These are phyloP conservation scores for Phylloscopus trochiloides DNA, from an alignment of 2,113 vertebrate genomes.

Conservation along the genomic window DNA sequence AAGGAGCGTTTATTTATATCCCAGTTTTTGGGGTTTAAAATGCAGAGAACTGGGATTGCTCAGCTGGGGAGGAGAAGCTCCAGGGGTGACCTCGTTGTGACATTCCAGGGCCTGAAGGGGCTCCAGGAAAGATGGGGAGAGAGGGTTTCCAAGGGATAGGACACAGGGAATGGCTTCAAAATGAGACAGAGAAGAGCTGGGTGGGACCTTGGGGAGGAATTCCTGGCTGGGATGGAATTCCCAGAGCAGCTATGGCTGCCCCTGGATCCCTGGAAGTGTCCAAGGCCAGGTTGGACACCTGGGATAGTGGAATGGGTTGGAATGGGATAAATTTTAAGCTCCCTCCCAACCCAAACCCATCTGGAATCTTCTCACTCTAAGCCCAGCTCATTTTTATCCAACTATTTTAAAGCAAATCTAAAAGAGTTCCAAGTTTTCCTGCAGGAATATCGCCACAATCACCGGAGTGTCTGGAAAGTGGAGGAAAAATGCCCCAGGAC, in stretches of 20 bases:
- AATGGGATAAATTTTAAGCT: neutral
- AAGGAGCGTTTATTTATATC: neutral
- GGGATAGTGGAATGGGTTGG: neutral
- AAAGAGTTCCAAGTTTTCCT: neutral
- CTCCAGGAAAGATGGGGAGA: neutral
- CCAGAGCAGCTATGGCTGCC: neutral
- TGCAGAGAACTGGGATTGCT: neutral
- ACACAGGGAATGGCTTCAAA: neutral
- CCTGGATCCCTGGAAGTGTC: neutral
- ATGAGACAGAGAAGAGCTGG: neutral
- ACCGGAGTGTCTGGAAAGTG: neutral
- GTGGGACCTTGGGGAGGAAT: neutral
- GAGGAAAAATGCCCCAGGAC: neutral
- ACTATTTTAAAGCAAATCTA: neutral
- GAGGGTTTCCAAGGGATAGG: neutral
- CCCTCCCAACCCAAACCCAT: neutral
- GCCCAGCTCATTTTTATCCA: neutral
- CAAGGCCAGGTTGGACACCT: neutral
- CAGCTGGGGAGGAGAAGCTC: too few relatives aligned
- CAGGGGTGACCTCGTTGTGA: rapidly evolving
- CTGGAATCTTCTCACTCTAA: neutral
- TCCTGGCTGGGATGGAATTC: neutral
- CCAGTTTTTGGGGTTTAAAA: neutral
- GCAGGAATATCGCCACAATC: neutral
- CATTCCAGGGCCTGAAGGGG: neutral